A percentile compares a stretch with the other conserved stretches of the same genome.
Evolutionary conservation across 2,797 vertebrate species (phyloP).

Genomic region (Loriculus beryllinus): DNA sequence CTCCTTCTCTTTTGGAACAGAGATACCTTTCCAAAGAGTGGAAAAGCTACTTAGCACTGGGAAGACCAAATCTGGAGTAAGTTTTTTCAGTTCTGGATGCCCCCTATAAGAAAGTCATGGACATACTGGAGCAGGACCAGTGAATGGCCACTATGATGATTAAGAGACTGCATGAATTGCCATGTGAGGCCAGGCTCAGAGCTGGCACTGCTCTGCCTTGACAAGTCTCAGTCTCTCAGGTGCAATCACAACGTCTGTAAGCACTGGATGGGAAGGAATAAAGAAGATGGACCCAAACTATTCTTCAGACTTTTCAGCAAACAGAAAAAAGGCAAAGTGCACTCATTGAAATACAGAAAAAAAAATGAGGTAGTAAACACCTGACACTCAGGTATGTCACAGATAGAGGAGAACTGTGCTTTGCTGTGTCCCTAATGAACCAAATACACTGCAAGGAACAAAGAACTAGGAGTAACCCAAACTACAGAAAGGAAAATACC

Average conservation of each 20-base stretch:
- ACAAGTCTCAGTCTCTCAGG: neutral
- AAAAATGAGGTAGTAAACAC: neutral
- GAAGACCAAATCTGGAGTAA: neutral
- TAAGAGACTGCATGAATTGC: neutral
- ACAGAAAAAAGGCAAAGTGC: neutral
- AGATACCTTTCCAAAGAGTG: neutral
- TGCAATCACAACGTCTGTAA: neutral
- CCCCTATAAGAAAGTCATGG: rapidly evolving
- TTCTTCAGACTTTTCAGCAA: neutral
- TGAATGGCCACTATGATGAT: rapidly evolving
- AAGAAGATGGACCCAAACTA: neutral
- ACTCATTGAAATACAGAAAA: neutral
- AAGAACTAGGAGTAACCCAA: neutral
- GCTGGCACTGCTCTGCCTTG: neutral
- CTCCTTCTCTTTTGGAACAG: neutral
- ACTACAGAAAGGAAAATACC: neutral
- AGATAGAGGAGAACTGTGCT: neutral
- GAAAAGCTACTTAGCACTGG: neutral
- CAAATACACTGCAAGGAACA: neutral
- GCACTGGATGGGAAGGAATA: neutral
- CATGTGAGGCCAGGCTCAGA: rapidly evolving
- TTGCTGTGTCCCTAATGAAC: neutral
- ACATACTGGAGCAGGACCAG: neutral
- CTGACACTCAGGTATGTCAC: neutral
- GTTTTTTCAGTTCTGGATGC: neutral